Base-by-base conservation (phyloP, 2,797 vertebrate species). In the Knipowitschia caucasica region DNA sequence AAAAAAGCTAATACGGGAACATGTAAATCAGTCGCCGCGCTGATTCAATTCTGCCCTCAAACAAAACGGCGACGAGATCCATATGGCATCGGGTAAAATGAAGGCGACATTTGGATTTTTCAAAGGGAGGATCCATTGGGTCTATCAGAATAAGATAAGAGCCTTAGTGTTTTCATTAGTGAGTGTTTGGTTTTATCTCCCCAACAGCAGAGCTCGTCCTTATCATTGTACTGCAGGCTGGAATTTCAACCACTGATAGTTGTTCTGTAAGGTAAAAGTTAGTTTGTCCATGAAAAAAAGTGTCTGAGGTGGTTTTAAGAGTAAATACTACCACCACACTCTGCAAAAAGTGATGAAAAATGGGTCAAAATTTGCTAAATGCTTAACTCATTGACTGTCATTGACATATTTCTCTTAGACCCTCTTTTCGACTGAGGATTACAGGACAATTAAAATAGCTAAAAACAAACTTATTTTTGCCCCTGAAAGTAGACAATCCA, bases 111-210 rank as follows among this genome's bases (percentile, higher is more conserved):
- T 70, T 20, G 68, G 59, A 55, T 58, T 81, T 65, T 83, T 87
- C 81, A 87, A 87, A 88, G 69, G 56, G 73, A 70, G 68, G 68
- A 82, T 85, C 82, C 84, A 79, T 81, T 89, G 87, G 86, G 85
- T 75, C 80, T 68, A 80, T 73, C 49, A 35, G 64, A 53, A 85
- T 89, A 86, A 86, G 90, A 90, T 91, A 85, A 85, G 67, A 80
- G 35, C 63, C 62, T 58, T 69, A 71, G 54, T 77, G 84, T 82
- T 85, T 82, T 86, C 72, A 74, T 81, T 81, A 67, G 77, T 79
- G 80, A 78, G 75, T 65, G 85, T 83, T 77, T 83, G 62, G 71
- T 84, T 91, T 90, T 88, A 84, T 83, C 81, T 81, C 58, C 60
- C 69, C 69, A 67, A 75, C 77, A 55, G 77, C 73, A 62, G 61